These are phyloP conservation scores for Choloepus hoffmanni DNA, from an alignment of 2,113 vertebrate genomes.

Conservation along the genomic window DNA sequence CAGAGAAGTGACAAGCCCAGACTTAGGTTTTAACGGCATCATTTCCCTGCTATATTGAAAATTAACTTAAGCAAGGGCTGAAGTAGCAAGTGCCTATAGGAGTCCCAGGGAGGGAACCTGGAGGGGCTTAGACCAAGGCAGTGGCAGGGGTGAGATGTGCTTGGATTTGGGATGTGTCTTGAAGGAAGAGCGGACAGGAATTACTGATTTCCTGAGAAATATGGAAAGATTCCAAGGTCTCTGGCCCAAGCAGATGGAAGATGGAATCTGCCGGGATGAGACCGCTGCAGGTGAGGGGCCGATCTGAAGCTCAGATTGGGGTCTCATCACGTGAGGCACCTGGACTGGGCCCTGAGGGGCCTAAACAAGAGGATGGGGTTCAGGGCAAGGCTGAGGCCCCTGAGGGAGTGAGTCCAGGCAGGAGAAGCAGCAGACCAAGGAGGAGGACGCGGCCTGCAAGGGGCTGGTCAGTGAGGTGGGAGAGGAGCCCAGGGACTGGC, in stretches of 20 bases:
- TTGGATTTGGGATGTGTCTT: neutral
- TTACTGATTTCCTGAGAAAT: neutral
- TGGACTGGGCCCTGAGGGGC: neutral
- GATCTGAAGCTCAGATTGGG: neutral
- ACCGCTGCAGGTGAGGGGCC: neutral
- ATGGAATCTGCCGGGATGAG: neutral
- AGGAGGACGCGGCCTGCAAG: neutral
- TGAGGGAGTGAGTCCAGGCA: too few species aligned
- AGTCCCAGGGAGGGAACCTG: neutral
- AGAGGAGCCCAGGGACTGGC: too few species aligned
- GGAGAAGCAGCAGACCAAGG: neutral
- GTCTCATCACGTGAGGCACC: neutral
- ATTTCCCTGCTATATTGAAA: neutral
- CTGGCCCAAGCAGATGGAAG: neutral
- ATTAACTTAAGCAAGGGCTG: neutral
- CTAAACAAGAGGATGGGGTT: neutral
- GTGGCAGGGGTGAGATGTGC: neutral
- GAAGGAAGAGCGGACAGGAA: neutral
- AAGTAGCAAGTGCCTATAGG: neutral
- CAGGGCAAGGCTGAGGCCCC: neutral
- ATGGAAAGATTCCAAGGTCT: neutral
- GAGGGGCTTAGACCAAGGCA: neutral
- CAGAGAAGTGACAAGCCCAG: neutral
- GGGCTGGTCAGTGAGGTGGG: neutral
- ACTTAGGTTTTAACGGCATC: too few species aligned